Evolutionary conservation across 2,113 vertebrate genomes (phyloP).

Genomic region (Phyllostomus discolor): DNA sequence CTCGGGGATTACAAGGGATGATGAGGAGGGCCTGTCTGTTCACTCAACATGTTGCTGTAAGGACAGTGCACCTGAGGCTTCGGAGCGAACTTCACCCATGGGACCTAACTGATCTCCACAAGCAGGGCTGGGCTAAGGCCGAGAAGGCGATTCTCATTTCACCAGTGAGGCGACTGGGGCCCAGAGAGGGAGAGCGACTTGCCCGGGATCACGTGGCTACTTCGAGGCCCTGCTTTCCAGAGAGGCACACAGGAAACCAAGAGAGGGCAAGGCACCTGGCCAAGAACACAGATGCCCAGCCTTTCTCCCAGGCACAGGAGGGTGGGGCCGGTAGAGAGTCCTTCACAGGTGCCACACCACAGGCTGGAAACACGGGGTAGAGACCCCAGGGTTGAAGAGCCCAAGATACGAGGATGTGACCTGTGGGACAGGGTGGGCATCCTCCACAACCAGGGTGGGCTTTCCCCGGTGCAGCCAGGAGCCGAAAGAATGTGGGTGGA

Average conservation of each 20-base stretch:
- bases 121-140: not conserved
- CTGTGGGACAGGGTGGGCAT: not conserved
- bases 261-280: not conserved
- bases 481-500: not conserved
- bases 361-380: not conserved
- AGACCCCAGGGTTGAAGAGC: not conserved
- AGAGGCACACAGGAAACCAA: not conserved
- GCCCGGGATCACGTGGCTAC: not conserved
- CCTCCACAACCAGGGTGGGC: not conserved
- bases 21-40: not conserved
- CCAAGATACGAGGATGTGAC: not conserved
- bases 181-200: not conserved
- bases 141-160: not conserved
- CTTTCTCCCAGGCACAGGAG: not conserved
- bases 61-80: not conserved
- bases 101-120: not conserved
- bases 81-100: not conserved
- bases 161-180: not conserved
- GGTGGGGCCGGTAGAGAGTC: not conserved
- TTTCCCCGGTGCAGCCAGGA: not conserved
- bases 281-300: not conserved
- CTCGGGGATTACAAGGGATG: accelerated
- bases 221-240: not conserved
- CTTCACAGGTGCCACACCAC: not conserved
- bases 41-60: not conserved